Evolutionary conservation across 2,797 vertebrate species (phyloP), one percentile per base, ranked within the genome.

Genomic region (Pristis pectinata): DNA sequence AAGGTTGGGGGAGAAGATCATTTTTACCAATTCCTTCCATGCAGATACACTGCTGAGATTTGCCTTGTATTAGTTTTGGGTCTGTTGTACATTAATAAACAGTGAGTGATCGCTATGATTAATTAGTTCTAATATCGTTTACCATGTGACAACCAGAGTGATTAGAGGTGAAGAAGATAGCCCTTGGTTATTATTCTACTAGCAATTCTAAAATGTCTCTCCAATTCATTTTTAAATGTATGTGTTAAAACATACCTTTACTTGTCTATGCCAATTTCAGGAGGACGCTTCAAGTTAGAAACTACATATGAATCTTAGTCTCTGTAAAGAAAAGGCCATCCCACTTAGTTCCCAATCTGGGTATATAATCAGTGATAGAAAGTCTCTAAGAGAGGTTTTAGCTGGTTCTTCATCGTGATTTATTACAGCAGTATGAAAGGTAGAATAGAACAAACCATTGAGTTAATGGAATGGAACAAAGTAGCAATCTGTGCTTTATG

Each of bases 401-500:
- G 56, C 27, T 59, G 53, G 13, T n/a, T 87, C 53, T 87, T 87
- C 83, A n/a, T 17, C 59, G 30, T 87, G 30, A 87, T 30, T 34
- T 61, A 87, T 61, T 87, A 59, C 10, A 87, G 53, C 53, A n/a
- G 83, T 61, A 87, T 61, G 87, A 56, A 22, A 56, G 53, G 34
- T 30, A 87, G 83, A 87, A 59, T 59, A 13, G 3, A 53, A 59
- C 49, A 87, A n/a, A 13, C 8, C 53, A 59, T 34, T 11, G 30
- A 56, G 83, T 87, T 34, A 59, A 49, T 87, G 83, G 83, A 87
- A 59, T n/a, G 30, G 53, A 87, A 87, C 56, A 87, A 87, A 34
- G 34, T 85, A 27, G 22, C 34, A 27, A 85, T 85, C 22, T 85
- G 53, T 3, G 27, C 27, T 85, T 85, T 24, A 85, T 56, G 27